Conservation (phyloP, 2,797 vertebrate genomes). For the Parauchenoglanis punctatus region DNA sequence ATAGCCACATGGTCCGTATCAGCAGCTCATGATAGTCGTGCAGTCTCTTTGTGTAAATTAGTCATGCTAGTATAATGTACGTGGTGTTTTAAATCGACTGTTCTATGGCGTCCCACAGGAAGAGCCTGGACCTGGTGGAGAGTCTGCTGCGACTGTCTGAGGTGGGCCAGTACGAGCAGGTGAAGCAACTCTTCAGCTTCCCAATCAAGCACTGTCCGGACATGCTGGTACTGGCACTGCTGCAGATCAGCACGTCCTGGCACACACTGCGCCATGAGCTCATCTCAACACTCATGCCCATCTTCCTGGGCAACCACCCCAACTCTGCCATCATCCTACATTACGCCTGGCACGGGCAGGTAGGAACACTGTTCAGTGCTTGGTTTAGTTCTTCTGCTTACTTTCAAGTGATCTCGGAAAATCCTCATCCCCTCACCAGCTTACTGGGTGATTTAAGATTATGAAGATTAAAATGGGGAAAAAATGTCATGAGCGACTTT, state of each 20-base stretch:
- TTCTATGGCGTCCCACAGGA: conserved; percentile 77
- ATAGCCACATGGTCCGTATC: conserved; percentile 92
- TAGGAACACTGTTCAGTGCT: conserved; percentile 63
- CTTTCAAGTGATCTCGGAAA: background rate
- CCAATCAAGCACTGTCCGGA: conserved; percentile 99
- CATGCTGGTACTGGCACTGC: conserved; percentile 94
- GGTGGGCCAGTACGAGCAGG: conserved; percentile 97
- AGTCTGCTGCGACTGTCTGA: conserved; percentile 92
- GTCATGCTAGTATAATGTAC: background rate
- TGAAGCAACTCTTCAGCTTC: conserved; percentile 98
- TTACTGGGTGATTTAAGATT: background rate
- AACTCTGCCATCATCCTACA: conserved; percentile 99
- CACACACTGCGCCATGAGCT: conserved; percentile 97
- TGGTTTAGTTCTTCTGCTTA: background rate
- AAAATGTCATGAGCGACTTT: background rate
- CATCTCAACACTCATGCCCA: conserved; percentile 98
- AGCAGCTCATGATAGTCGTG: background rate
- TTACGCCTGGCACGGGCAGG: conserved; percentile 99
- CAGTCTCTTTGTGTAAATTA: background rate
- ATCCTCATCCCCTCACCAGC: background rate
- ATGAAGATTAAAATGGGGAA: background rate
- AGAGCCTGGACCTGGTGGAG: conserved; percentile 98
- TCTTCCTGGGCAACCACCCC: conserved; percentile 97
- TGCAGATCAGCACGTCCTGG: conserved; percentile 99
- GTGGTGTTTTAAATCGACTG: background rate